Evolutionary conservation across 2,797 vertebrate genomes (phyloP).

Genomic region (Peromyscus eremicus): DNA sequence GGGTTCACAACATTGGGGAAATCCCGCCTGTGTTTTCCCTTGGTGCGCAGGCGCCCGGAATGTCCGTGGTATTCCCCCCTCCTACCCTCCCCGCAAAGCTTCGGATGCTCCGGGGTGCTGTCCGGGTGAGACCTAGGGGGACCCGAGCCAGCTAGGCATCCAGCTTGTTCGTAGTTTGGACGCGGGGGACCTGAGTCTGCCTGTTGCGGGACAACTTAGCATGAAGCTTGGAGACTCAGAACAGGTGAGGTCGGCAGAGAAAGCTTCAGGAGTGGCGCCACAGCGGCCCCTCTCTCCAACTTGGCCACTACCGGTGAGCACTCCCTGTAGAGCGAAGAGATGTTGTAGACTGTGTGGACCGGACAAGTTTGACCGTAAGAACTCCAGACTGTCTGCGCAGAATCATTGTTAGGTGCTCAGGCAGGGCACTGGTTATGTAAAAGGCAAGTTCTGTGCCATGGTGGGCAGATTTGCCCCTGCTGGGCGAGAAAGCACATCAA

Average conservation of each 20-base stretch:
- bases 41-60: neutral
- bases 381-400: neutral
- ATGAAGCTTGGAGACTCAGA: neutral
- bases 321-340: neutral
- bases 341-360: neutral
- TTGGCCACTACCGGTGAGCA: neutral
- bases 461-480: neutral
- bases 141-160: neutral
- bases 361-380: neutral
- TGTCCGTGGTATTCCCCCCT: neutral
- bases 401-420: conserved; percentile 31
- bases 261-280: neutral
- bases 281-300: neutral
- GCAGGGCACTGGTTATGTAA: conserved; percentile 24
- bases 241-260: conserved; percentile 57
- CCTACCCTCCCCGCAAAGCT: neutral
- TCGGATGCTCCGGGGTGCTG: too few species aligned
- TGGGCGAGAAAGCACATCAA: neutral
- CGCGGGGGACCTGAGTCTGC: neutral
- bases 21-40: neutral
- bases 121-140: neutral
- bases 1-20: neutral
- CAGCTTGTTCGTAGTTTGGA: too few species aligned
- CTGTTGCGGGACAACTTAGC: neutral
- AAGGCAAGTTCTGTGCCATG: neutral